Evolutionary conservation across 2,797 vertebrate genomes (phyloP).

Genomic region (Mus caroli): DNA sequence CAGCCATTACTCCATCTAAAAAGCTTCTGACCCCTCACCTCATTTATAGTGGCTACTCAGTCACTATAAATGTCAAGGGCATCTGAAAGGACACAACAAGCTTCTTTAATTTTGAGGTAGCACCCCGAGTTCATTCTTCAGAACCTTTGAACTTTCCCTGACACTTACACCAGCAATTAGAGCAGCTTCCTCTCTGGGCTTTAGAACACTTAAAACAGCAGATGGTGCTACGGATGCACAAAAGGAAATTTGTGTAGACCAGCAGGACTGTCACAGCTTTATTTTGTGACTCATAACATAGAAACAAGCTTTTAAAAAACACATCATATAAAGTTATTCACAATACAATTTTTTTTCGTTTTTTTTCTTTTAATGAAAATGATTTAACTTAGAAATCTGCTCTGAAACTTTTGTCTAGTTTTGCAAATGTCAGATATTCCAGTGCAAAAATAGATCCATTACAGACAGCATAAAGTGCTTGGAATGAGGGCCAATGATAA

Average conservation of each 20-base stretch:
- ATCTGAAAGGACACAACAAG: neutral
- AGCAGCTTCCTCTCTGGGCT: neutral
- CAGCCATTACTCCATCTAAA: neutral
- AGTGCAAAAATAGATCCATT: slow-evolving; percentile 94
- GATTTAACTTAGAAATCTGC: slow-evolving; percentile 90
- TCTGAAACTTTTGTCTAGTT: slow-evolving; percentile 89
- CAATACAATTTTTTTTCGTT: slow-evolving; percentile 88
- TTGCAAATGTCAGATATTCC: slow-evolving; percentile 91
- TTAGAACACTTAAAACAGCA: slow-evolving; percentile 64
- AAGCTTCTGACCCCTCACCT: neutral
- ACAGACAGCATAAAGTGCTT: slow-evolving; percentile 95
- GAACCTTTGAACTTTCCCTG: neutral
- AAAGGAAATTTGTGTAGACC: slow-evolving; percentile 77
- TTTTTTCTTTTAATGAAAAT: slow-evolving; percentile 89
- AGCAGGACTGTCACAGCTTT: slow-evolving; percentile 87
- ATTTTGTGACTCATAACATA: slow-evolving; percentile 90
- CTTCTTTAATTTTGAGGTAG: neutral
- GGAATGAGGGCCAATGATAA: slow-evolving; percentile 89
- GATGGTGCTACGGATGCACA: slow-evolving; percentile 56
- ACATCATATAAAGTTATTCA: slow-evolving; percentile 91
- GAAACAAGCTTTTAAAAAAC: slow-evolving; percentile 89
- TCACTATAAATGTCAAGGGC: neutral
- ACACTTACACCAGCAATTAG: neutral
- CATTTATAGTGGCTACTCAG: neutral
- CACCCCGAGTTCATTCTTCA: neutral